phyloP scores from a whole-genome alignment of 2,113 vertebrate genomes.

The Vimba vimba region DNA sequence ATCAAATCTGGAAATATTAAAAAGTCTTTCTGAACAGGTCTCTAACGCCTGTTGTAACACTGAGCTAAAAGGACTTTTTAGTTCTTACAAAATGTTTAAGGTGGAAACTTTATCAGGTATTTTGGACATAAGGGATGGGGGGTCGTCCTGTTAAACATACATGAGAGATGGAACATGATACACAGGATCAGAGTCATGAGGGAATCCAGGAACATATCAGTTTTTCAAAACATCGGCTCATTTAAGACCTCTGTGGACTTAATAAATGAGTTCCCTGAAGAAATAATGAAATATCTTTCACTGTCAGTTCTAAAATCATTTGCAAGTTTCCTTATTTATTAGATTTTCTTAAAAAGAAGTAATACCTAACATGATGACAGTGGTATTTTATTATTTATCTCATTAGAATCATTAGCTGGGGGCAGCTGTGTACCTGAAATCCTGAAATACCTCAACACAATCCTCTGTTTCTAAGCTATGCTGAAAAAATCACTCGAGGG shows the following conservation, averaged over 20 bases:
- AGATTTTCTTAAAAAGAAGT: background rate
- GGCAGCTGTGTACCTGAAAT: conserved; percentile 11
- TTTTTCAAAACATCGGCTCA: background rate
- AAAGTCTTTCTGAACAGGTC: conserved; percentile 90
- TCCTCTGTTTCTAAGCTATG: conserved; percentile 22
- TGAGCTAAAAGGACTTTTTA: conserved; percentile 85
- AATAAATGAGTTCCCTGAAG: conserved; percentile 5
- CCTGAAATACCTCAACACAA: conserved; percentile 35
- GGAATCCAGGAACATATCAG: conserved; percentile 48
- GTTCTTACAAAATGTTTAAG: conserved; percentile 81
- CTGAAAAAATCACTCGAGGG: background rate
- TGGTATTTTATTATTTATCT: background rate
- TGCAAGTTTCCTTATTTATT: background rate
- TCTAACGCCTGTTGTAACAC: conserved; percentile 92
- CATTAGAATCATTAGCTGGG: conserved; percentile 1
- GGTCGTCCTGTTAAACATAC: conserved; percentile 49
- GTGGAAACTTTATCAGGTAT: conserved; percentile 86
- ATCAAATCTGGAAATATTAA: conserved; percentile 80
- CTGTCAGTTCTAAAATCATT: background rate
- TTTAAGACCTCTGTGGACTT: background rate
- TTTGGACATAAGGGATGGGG: conserved; percentile 55
- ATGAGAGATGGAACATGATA: conserved; percentile 60
- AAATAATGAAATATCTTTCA: background rate
- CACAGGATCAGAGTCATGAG: conserved; percentile 64
- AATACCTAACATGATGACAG: background rate